Base-by-base conservation (phyloP, 1,140 invertebrate genomes). In the Calephelis virginiensis region DNA sequence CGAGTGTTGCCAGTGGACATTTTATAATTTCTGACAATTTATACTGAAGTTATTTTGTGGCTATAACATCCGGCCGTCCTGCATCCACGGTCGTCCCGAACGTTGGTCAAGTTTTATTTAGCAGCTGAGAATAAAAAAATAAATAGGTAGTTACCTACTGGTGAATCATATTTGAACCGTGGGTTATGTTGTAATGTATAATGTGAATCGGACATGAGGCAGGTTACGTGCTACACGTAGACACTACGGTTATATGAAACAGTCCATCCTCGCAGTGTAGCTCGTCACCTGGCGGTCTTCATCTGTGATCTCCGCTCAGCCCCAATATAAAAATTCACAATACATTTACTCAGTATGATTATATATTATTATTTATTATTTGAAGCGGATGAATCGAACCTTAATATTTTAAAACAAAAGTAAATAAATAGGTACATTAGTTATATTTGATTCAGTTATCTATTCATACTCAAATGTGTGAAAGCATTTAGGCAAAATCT, bases 321-420 rank as follows among this genome's bases (percentile, higher is more conserved):
- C 48, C 6, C 9, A 49, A 14, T 37, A 61, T 38, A 8, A n/a
- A 40, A 43, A 6, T 45, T n/a, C 13, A 61, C 38, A 61, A 13
- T 45, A 7, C 43, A 43, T 9, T 13, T n/a, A 45, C 12, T 17
- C 17, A 17, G 17, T 17, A 17, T 17, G 17, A 17, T 17, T 17
- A 17, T 17, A 17, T 17, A 3, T 17, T 17, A 17, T 17, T 3
- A 46, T 45, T 3, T 43, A 37, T 63, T 67, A 66, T 71, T 64
- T 47, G 47, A 70, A 49, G 64, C 49, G 61, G 11, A 49, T 70
- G 61, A 43, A 70, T 61, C 50, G 59, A 50, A 14, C 49, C 14
- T 9, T 1, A n/a, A 49, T 13, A 7, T 49, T 5, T 49, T 49
- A 47, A 5, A 17, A 17, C 17, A 17, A 17, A 17, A 17, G 17